Conservation (phyloP, 2,888 invertebrate genomes). For the Pedicia rivosa region DNA sequence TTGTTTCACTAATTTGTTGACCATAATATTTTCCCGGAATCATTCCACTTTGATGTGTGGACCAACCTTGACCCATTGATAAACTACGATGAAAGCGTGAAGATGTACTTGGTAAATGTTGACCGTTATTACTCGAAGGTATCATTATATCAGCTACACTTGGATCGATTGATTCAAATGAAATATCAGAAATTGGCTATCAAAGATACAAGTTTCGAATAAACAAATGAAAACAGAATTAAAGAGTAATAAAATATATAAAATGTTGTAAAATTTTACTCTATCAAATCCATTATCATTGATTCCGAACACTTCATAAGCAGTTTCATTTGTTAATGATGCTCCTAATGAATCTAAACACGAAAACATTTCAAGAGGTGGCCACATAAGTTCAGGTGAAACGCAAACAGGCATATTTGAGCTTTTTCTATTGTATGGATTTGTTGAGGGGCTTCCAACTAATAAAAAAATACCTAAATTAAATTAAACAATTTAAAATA, state of each 20-base stretch:
- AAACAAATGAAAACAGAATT: not conserved
- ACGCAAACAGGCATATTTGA: conserved; percentile 20
- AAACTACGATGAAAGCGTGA: conserved; percentile 63
- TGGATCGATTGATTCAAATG: conserved; percentile 29
- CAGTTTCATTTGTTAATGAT: conserved; percentile 25
- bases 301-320: conserved; percentile 29
- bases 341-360: conserved; percentile 28
- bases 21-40: conserved; percentile 1
- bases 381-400: conserved; percentile 28
- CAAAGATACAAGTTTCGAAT: conserved; percentile 2
- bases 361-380: conserved; percentile 28
- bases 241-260: not conserved
- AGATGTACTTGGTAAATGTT: conserved; percentile 17
- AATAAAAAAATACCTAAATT: too few relatives aligned
- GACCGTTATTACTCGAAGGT: too few relatives aligned
- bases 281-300: conserved; percentile 28
- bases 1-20: not conserved
- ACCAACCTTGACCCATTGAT: conserved; percentile 60
- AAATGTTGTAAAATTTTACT: conserved; percentile 15
- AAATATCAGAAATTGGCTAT: conserved; percentile 30
- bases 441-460: not conserved
- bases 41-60: conserved; percentile 7
- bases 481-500: too few relatives aligned
- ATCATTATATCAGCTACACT: conserved; percentile 25
- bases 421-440: conserved; percentile 20